A percentile compares a stretch with the other conserved stretches of the same genome.
Conservation (phyloP, 2,888 invertebrate genomes). For the Drosophila nigritarsus region DNA sequence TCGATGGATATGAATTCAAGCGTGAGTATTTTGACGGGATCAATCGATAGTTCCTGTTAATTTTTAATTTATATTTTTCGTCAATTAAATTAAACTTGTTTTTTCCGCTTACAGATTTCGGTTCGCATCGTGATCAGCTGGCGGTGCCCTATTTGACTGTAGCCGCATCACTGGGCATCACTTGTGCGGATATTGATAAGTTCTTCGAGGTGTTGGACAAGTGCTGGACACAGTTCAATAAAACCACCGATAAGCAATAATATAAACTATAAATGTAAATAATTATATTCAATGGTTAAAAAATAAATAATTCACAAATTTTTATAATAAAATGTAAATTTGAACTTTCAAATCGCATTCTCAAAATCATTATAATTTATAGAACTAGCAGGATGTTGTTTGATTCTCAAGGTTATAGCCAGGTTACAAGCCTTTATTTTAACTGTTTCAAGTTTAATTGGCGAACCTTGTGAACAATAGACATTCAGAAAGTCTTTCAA, state of each 20-base stretch:
- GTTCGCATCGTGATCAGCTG: constrained; percentile 87
- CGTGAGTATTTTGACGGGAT: constrained; percentile 82
- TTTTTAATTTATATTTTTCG: background rate
- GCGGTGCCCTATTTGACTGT: constrained; percentile 89
- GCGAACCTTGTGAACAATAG: background rate
- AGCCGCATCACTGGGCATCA: constrained; percentile 90
- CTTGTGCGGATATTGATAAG: constrained; percentile 88
- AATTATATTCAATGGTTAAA: background rate
- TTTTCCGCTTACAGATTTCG: constrained; percentile 87
- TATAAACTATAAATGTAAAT: background rate
- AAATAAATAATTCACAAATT: no score
- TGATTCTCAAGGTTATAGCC: no score
- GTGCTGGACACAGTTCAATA: constrained; percentile 83
- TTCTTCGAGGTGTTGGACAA: constrained; percentile 89
- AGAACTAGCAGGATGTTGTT: no score
- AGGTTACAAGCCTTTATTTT: background rate
- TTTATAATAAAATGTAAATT: background rate
- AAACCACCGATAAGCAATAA: background rate
- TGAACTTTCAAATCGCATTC: background rate
- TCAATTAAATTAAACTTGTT: background rate
- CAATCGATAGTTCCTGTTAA: background rate
- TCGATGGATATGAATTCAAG: constrained; percentile 87
- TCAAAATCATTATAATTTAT: background rate
- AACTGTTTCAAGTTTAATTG: background rate
- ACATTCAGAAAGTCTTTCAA: background rate